Evolutionary conservation across 2,113 vertebrate species (phyloP).

Genomic region (Hipposideros armiger): DNA sequence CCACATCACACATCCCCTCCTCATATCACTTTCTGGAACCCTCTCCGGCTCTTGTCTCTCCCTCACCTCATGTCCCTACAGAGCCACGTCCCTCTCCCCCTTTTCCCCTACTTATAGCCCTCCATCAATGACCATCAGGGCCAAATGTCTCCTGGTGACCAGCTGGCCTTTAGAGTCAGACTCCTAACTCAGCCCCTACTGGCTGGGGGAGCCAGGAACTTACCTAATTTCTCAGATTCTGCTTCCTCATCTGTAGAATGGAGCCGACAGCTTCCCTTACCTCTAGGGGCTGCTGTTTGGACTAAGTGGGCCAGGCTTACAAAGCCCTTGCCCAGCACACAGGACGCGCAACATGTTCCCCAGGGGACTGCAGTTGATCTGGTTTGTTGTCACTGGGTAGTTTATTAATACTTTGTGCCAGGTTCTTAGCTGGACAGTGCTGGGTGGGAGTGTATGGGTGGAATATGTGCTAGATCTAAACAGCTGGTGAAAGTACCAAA

Average conservation of each 20-base stretch:
- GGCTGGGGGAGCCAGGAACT: background rate
- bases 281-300: background rate
- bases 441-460: background rate
- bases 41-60: background rate
- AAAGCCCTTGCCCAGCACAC: background rate
- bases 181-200: background rate
- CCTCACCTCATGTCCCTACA: background rate
- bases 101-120: background rate
- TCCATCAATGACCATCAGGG: background rate
- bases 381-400: background rate
- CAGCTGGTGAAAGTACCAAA: background rate
- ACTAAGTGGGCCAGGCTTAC: background rate
- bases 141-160: background rate
- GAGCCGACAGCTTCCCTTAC: background rate
- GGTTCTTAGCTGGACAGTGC: background rate
- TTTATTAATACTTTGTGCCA: background rate
- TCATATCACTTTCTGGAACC: background rate
- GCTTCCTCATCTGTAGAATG: constrained; percentile 5
- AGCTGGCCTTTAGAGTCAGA: background rate
- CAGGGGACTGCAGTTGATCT: background rate
- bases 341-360: fast-evolving
- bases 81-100: background rate
- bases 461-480: background rate
- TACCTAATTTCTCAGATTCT: background rate
- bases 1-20: background rate